These are phyloP conservation scores for Semaprochilodus insignis DNA, from an alignment of 2,797 vertebrate genomes.

Conservation along the genomic window DNA sequence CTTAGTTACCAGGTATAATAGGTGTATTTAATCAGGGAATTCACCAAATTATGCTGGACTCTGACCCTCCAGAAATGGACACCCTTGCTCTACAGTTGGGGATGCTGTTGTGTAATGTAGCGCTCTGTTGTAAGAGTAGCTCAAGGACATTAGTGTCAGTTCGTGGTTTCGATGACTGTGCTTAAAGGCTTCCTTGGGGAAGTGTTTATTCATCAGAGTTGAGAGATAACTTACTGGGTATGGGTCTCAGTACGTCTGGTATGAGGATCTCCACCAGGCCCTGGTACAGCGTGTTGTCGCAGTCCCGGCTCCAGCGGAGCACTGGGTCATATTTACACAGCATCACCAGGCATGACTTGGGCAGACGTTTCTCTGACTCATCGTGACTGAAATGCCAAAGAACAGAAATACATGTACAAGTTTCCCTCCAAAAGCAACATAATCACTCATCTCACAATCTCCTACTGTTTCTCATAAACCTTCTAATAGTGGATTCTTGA, in stretches of 20 bases:
- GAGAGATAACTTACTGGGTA: slow-evolving; percentile 69
- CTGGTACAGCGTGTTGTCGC: slow-evolving; percentile 94
- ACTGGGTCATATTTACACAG: slow-evolving; percentile 93
- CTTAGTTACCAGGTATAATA: background rate
- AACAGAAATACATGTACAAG: background rate
- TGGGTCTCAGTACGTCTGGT: slow-evolving; percentile 93
- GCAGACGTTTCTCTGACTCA: slow-evolving; percentile 93
- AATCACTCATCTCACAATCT: no score
- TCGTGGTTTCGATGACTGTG: background rate
- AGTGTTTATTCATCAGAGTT: background rate
- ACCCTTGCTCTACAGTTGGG: background rate
- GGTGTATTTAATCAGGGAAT: background rate
- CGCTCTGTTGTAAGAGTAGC: background rate
- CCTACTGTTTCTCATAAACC: background rate
- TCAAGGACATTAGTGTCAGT: background rate
- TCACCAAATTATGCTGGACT: background rate
- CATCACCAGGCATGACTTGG: slow-evolving; percentile 88
- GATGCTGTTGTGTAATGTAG: background rate
- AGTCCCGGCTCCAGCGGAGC: slow-evolving; percentile 91
- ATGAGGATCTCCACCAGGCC: slow-evolving; percentile 94
- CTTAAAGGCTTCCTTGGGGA: background rate
- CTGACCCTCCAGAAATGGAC: background rate
- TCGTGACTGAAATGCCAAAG: slow-evolving; percentile 80
- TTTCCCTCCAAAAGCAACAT: background rate
- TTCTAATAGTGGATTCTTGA: background rate